These are phyloP conservation scores for Aphaenogaster floridana DNA, from an alignment of 1,140 invertebrate genomes.

Conservation along the genomic window DNA sequence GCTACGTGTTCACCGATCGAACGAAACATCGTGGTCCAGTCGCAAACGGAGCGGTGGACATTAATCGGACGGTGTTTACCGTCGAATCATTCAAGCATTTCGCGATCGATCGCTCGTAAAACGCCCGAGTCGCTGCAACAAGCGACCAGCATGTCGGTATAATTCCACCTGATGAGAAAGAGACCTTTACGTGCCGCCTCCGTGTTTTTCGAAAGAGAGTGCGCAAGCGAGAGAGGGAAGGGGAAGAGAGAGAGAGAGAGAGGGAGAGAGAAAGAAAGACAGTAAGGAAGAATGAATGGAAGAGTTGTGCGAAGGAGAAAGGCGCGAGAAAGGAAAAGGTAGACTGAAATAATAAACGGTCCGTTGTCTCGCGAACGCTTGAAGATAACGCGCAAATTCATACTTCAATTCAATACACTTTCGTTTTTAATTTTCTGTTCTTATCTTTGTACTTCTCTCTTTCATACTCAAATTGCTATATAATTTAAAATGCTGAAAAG, in stretches of 20 bases:
- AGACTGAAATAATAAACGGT: conserved; percentile 5
- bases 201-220: conserved; percentile 25
- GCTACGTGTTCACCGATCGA: conserved; percentile 11
- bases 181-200: conserved; percentile 25
- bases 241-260: not conserved
- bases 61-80: conserved; percentile 72
- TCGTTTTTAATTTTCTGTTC: not conserved
- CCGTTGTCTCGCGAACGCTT: conserved; percentile 24
- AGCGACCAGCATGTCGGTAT: conserved; percentile 64
- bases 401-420: not conserved
- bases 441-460: not conserved
- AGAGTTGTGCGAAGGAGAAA: conserved; percentile 33
- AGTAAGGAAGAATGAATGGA: conserved; percentile 51
- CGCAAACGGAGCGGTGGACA: conserved; percentile 20
- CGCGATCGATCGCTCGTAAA: conserved; percentile 74
- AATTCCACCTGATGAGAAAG: conserved; percentile 66
- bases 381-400: not conserved
- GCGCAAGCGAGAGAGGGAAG: not conserved
- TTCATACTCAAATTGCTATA: not conserved
- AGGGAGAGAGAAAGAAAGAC: conserved; percentile 2
- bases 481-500: not conserved
- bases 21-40: not conserved
- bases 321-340: conserved; percentile 41
- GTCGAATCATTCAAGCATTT: conserved; percentile 74
- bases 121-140: conserved; percentile 66